Conservation (phyloP, 2,888 invertebrate genomes). For the Gymnosoma rotundatum region DNA sequence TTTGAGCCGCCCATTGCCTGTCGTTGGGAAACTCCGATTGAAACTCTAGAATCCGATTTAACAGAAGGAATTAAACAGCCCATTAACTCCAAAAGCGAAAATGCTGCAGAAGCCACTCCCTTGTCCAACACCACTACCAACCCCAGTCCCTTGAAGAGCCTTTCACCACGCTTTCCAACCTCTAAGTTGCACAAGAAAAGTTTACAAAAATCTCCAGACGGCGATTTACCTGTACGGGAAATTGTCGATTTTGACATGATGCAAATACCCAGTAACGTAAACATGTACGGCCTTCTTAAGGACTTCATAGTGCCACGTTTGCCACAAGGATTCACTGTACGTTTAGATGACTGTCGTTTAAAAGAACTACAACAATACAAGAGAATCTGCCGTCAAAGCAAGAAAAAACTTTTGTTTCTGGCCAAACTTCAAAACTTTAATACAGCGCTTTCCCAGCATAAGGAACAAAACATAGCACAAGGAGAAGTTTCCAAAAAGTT, state of each 20-base stretch:
- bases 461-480: neutral
- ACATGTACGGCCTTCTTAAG: slow-evolving; percentile 79
- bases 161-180: slow-evolving; percentile 75
- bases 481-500: neutral
- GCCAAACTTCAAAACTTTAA: slow-evolving; percentile 53
- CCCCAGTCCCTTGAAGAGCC: slow-evolving; percentile 76
- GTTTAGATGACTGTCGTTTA: slow-evolving; percentile 71
- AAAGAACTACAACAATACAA: slow-evolving; percentile 30
- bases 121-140: slow-evolving; percentile 74
- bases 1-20: slow-evolving; percentile 90
- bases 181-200: slow-evolving; percentile 73
- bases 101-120: slow-evolving; percentile 74
- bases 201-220: slow-evolving; percentile 73
- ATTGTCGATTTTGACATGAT: slow-evolving; percentile 80
- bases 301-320: slow-evolving; percentile 81
- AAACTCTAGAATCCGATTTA: slow-evolving; percentile 79
- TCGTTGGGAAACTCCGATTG: slow-evolving; percentile 85
- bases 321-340: slow-evolving; percentile 80
- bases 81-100: slow-evolving; percentile 32
- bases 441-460: slow-evolving; percentile 8
- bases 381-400: slow-evolving; percentile 28
- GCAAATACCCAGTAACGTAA: slow-evolving; percentile 79
- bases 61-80: slow-evolving; percentile 74
- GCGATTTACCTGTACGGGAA: slow-evolving; percentile 74
- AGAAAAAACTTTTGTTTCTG: slow-evolving; percentile 54